Evolutionary conservation across 2,888 invertebrate genomes (phyloP).

Genomic region (Strigamia crassipes): DNA sequence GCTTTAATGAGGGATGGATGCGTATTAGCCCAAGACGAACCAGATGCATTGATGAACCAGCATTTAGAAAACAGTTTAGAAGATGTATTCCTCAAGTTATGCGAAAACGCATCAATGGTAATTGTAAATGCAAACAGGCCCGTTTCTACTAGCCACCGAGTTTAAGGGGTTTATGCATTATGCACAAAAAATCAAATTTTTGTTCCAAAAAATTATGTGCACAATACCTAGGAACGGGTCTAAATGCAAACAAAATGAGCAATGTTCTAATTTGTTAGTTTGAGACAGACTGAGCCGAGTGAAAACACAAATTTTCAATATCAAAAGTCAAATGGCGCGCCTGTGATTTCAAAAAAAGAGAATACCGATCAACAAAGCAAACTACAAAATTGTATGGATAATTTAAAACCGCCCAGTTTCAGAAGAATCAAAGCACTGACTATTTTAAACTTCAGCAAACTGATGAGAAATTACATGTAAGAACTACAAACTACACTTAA

Average conservation of each 20-base stretch:
- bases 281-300: too few relatives aligned
- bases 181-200: too few relatives aligned
- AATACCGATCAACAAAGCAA: background rate
- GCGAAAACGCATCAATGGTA: constrained; percentile 51
- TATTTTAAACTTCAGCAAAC: background rate
- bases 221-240: too few relatives aligned
- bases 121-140: background rate
- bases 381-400: background rate
- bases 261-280: too few relatives aligned
- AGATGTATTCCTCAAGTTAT: constrained; percentile 57
- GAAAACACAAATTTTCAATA: too few relatives aligned
- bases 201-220: too few relatives aligned
- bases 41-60: constrained; percentile 68
- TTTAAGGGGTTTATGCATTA: too few relatives aligned
- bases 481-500: too few relatives aligned
- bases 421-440: background rate
- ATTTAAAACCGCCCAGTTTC: background rate
- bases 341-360: too few relatives aligned
- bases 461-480: background rate
- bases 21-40: constrained; percentile 87
- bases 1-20: constrained; percentile 92
- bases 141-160: too few relatives aligned
- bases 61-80: constrained; percentile 56
- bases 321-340: too few relatives aligned
- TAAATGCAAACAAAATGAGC: background rate